Evolutionary conservation across 2,888 invertebrate genomes (phyloP), one percentile per base, ranked within the genome.

Genomic region (Psylliodes chrysocephalus): DNA sequence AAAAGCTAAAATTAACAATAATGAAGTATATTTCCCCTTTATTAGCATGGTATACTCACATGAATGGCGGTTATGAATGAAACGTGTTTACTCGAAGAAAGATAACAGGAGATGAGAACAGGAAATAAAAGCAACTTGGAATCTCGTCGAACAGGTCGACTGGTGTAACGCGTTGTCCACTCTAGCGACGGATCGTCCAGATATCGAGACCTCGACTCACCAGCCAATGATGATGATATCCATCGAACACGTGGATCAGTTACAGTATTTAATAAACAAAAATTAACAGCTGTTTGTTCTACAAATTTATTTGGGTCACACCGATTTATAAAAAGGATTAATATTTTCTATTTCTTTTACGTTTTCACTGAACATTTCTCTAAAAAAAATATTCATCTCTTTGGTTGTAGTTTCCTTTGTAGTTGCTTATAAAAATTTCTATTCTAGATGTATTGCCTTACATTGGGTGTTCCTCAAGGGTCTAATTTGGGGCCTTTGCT

Each of bases 31-130:
- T n/a, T n/a, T 22, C 22, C 22, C 22, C 22, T n/a, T n/a, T n/a
- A 22, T 22, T 22, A 22, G 3, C 22, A 22, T 22, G 49, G 44
- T 51, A 53, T 53, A 35, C 54, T 49, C 33, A 30, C 59, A 17
- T 77, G 76, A 77, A 76, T 77, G 76, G 73, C 70, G 68, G 75
- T 75, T 77, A 73, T 77, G 77, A 77, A 77, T 77, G 77, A 75
- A 76, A 72, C 74, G 73, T 72, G 74, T 73, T 75, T 75, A 74
- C 73, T 72, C 73, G 46, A 66, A 71, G 73, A 30, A 15, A 49
- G 49, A 71, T 73, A 73, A 73, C 71, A 70, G 71, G 67, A 76
- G 75, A 76, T 76, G 75, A 73, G 73, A 73, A 74, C 75, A 77
- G 77, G 77, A 77, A 77, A 75, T 73, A 60, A 74, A 73, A 70